These are phyloP conservation scores for Triops longicaudatus DNA, from an alignment of 1,140 invertebrate genomes.

Conservation along the genomic window DNA sequence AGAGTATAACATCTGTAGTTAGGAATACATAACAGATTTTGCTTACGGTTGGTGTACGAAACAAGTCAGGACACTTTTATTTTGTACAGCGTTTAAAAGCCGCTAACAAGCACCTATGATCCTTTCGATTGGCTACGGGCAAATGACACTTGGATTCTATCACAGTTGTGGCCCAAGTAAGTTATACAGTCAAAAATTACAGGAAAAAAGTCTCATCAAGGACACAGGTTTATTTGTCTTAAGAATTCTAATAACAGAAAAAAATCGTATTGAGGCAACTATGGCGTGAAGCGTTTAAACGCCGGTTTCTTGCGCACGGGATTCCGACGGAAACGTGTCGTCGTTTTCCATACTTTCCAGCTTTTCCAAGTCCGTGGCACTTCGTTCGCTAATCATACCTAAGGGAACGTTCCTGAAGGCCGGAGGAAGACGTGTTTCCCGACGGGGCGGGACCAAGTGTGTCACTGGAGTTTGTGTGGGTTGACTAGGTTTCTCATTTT, in stretches of 20 bases:
- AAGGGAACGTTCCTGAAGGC: neutral
- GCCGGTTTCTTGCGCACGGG: neutral
- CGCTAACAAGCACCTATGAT: neutral
- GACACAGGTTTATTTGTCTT: neutral
- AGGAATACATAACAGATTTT: constrained; percentile 3
- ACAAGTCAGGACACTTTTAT: neutral
- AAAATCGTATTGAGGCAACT: neutral
- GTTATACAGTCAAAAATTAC: neutral
- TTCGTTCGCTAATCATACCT: neutral
- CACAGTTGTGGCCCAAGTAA: neutral
- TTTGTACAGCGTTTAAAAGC: neutral
- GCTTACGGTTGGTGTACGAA: neutral
- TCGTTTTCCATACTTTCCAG: neutral
- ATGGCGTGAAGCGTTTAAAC: neutral
- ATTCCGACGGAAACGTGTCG: neutral
- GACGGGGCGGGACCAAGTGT: neutral
- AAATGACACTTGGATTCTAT: neutral
- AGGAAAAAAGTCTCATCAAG: neutral
- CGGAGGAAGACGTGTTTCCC: neutral
- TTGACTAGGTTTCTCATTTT: neutral
- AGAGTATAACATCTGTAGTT: constrained; percentile 8
- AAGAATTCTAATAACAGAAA: neutral
- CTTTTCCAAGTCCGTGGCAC: constrained; percentile 1
- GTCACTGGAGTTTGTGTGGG: neutral
- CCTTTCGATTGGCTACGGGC: neutral